These are phyloP conservation scores for Pseudomyrmex cubaensis DNA, from an alignment of 1,140 invertebrate genomes.

Conservation along the genomic window DNA sequence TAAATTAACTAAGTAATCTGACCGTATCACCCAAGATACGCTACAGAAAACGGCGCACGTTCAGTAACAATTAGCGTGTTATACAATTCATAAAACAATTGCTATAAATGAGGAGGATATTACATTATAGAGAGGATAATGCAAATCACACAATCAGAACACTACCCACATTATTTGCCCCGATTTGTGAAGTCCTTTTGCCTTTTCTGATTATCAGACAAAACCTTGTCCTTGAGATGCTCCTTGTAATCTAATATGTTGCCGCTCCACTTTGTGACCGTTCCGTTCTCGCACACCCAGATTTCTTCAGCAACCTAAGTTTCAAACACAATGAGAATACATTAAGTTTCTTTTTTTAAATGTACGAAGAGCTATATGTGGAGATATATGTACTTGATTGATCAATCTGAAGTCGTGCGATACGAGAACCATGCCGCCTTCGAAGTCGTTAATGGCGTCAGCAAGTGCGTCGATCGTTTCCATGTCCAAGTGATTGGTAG, in stretches of 20 bases:
- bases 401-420: conserved; percentile 99
- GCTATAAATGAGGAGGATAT: conserved; percentile 59
- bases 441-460: conserved; percentile 98
- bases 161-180: conserved; percentile 77
- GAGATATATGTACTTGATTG: conserved; percentile 92
- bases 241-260: conserved; percentile 98
- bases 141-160: conserved; percentile 18
- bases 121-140: conserved; percentile 70
- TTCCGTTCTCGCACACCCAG: conserved; percentile 99
- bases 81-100: conserved; percentile 63
- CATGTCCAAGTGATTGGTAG: conserved; percentile 99
- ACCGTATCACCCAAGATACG: conserved; percentile 65
- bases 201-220: conserved; percentile 87
- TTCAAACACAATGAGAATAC: conserved; percentile 40
- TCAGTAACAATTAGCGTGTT: conserved; percentile 53
- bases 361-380: neutral
- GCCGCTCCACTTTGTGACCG: conserved; percentile 98
- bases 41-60: conserved; percentile 78
- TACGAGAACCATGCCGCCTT: conserved; percentile 98
- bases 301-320: conserved; percentile 98
- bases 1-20: conserved; percentile 83
- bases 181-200: conserved; percentile 79
- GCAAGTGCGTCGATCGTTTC: conserved; percentile 99
- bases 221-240: conserved; percentile 94
- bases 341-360: conserved; percentile 24